Percentiles rank a stretch among this genome's conserved stretches.
These are phyloP conservation scores for Enteromius argenteus DNA, from an alignment of 2,797 vertebrate genomes.

Conservation along the genomic window DNA sequence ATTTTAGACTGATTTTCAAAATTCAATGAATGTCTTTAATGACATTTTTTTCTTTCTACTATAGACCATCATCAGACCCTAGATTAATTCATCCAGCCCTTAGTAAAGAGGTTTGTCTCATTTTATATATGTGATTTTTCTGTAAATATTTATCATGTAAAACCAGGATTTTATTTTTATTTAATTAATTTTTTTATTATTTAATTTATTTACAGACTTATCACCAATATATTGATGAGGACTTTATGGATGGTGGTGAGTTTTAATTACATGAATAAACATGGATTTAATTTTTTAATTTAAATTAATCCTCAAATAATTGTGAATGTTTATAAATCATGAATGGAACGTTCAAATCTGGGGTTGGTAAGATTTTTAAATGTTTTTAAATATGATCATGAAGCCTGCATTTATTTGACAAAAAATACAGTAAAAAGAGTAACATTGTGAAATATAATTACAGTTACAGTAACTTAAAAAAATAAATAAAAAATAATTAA, in stretches of 20 bases:
- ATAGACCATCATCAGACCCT: slow-evolving; percentile 46
- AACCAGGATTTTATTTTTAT: neutral
- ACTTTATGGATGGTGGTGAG: slow-evolving; percentile 53
- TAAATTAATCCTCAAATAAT: neutral
- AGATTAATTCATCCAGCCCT: slow-evolving; percentile 56
- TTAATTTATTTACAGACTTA: slow-evolving; percentile 14
- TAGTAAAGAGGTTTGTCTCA: slow-evolving; percentile 55
- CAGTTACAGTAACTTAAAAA: neutral
- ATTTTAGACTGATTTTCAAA: neutral
- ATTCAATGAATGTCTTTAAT: neutral
- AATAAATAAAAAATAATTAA: too few species aligned
- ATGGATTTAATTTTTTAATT: neutral
- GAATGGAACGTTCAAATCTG: neutral
- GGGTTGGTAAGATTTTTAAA: neutral
- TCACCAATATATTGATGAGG: slow-evolving; percentile 41
- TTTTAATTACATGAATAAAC: neutral
- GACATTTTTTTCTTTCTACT: neutral
- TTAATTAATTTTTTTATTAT: neutral
- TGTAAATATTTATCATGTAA: neutral
- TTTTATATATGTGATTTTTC: neutral
- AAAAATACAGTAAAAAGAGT: neutral
- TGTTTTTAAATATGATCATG: neutral
- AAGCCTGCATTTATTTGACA: neutral
- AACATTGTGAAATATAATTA: too few species aligned
- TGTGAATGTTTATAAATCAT: too few species aligned